These are phyloP conservation scores for Drosophila oshimai DNA, from an alignment of 1,140 invertebrate species.

Conservation along the genomic window DNA sequence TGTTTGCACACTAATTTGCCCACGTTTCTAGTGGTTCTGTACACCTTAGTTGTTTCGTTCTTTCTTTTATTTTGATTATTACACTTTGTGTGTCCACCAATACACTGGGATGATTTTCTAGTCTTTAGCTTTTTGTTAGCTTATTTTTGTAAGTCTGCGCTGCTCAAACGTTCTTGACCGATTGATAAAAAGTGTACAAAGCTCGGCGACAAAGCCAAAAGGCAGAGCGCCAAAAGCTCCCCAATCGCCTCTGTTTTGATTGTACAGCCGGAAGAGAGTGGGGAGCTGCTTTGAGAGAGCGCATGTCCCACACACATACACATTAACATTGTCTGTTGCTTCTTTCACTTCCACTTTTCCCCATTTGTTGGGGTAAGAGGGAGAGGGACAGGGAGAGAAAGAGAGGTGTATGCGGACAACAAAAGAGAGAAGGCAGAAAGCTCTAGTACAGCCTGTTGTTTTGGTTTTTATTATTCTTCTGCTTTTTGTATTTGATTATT, in stretches of 20 bases:
- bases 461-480: conserved; percentile 47
- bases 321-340: conserved; percentile 53
- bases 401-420: too few relatives aligned
- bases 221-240: conserved; percentile 51
- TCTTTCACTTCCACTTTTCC: conserved; percentile 76
- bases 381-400: neutral
- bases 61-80: conserved; percentile 70
- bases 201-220: conserved; percentile 61
- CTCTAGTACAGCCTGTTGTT: conserved; percentile 73
- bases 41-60: conserved; percentile 19
- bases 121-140: conserved; percentile 2
- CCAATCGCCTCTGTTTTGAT: conserved; percentile 61
- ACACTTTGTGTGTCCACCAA: conserved; percentile 26
- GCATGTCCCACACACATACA: conserved; percentile 19
- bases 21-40: conserved; percentile 26
- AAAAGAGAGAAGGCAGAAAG: conserved; percentile 23
- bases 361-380: conserved; percentile 38
- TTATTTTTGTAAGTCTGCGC: conserved; percentile 45
- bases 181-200: conserved; percentile 75
- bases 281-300: neutral
- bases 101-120: neutral
- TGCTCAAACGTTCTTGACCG: conserved; percentile 76
- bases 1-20: conserved; percentile 15
- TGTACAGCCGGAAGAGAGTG: conserved; percentile 53
- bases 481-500: conserved; percentile 65